These are phyloP conservation scores for Tragelaphus imberbis DNA, from an alignment of 2,113 vertebrate genomes.

Conservation along the genomic window DNA sequence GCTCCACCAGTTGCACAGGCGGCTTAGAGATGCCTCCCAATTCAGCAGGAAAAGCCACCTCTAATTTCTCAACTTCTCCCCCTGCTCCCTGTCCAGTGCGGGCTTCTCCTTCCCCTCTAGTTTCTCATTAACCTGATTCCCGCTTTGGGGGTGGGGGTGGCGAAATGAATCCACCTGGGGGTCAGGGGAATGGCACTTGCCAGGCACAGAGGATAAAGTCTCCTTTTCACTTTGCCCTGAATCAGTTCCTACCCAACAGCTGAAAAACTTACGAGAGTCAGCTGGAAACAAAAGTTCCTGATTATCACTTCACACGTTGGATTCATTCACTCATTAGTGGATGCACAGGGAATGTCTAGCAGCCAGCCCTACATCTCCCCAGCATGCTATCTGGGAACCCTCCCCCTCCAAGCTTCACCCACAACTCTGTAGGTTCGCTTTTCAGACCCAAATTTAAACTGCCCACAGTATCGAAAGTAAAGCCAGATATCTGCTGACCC, in stretches of 20 bases:
- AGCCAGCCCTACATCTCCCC: not conserved
- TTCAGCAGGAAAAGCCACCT: not conserved
- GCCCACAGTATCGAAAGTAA: not conserved
- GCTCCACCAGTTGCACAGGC: not conserved
- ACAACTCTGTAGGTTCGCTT: not conserved
- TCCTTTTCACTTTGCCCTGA: not conserved
- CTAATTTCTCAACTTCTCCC: not conserved
- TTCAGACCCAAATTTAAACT: not conserved
- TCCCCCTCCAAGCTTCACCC: not conserved
- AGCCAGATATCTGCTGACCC: not conserved
- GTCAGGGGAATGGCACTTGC: not conserved
- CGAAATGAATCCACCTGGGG: not conserved
- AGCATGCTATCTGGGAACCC: not conserved
- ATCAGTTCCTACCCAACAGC: not conserved
- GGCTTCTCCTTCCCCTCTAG: not conserved
- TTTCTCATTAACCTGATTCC: not conserved
- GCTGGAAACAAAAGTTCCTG: not conserved
- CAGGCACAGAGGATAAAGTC: not conserved
- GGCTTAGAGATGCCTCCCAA: not conserved
- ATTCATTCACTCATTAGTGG: not conserved
- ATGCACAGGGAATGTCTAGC: not conserved
- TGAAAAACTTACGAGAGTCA: not conserved
- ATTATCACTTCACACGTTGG: not conserved
- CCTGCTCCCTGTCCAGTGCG: not conserved
- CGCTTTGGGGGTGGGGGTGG: not conserved